Evolutionary conservation across 2,888 invertebrate genomes (phyloP).

Genomic region (Conus canariensis): DNA sequence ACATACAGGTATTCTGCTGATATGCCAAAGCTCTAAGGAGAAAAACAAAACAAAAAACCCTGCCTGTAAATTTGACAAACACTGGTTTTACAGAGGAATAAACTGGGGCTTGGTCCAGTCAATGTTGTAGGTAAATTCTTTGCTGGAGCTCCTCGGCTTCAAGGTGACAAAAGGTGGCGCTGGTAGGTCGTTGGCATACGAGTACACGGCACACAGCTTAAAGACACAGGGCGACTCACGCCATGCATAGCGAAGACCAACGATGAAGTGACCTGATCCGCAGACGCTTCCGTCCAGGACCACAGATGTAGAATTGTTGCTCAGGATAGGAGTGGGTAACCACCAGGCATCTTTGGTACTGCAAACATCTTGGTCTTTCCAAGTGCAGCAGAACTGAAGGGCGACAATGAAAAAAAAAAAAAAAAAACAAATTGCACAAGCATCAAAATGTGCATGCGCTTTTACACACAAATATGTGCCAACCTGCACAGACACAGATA

Average conservation of each 20-base stretch:
- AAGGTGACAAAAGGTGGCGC: constrained; percentile 57
- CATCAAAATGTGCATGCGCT: neutral
- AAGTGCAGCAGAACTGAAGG: constrained; percentile 34
- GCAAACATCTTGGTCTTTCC: neutral
- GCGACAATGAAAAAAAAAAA: constrained; percentile 1
- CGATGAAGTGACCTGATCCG: constrained; percentile 51
- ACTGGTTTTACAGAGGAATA: constrained; percentile 6
- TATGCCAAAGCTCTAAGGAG: too few relatives aligned
- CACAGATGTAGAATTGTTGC: constrained; percentile 47
- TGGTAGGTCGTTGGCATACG: constrained; percentile 57
- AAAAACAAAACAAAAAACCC: neutral
- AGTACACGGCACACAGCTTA: constrained; percentile 64
- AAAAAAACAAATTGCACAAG: neutral
- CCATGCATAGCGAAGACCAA: constrained; percentile 64
- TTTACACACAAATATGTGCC: neutral
- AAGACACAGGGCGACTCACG: constrained; percentile 64
- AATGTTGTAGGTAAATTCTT: constrained; percentile 12
- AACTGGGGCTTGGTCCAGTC: constrained; percentile 27
- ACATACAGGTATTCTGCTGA: too few relatives aligned
- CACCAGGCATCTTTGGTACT: constrained; percentile 45
- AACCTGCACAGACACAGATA: neutral
- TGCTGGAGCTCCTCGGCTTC: constrained; percentile 21
- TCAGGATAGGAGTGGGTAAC: constrained; percentile 57
- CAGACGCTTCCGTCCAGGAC: constrained; percentile 53
- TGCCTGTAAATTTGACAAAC: neutral